These are phyloP conservation scores for Datnioides undecimradiatus DNA, from an alignment of 2,113 vertebrate genomes.

Conservation along the genomic window DNA sequence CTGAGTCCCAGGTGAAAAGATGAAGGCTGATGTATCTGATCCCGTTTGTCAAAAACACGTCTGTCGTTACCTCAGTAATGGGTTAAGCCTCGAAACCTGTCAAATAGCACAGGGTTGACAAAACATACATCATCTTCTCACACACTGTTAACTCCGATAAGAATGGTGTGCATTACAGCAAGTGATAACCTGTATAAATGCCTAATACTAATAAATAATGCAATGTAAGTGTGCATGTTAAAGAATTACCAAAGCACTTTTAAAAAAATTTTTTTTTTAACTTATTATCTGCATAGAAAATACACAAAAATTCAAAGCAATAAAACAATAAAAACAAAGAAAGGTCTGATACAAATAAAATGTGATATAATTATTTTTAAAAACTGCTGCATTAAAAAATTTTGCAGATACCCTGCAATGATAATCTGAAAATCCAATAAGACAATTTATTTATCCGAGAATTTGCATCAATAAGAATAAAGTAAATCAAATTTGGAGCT, in stretches of 20 bases:
- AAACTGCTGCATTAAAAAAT: neutral
- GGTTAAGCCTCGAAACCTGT: constrained; percentile 67
- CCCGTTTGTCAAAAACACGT: constrained; percentile 66
- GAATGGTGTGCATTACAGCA: constrained; percentile 53
- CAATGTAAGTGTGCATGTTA: neutral
- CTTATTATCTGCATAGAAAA: neutral
- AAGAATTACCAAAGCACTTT: neutral
- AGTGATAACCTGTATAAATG: constrained; percentile 56
- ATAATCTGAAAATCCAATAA: neutral
- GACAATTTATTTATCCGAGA: neutral
- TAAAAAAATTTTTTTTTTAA: too few relatives aligned
- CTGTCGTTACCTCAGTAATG: constrained; percentile 74
- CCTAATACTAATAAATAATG: neutral
- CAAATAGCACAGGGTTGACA: constrained; percentile 62
- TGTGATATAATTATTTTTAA: neutral
- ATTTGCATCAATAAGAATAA: neutral
- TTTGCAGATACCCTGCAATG: neutral
- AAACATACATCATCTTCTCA: constrained; percentile 65
- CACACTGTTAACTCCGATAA: constrained; percentile 37
- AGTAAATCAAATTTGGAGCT: neutral
- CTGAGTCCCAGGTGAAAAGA: constrained; percentile 76
- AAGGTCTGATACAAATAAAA: neutral
- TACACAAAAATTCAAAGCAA: neutral
- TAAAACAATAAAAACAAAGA: neutral
- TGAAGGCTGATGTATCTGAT: constrained; percentile 59